Evolutionary conservation across 2,888 invertebrate genomes (phyloP), one percentile per base, ranked within the genome.

Genomic region (Campopleginae sp.): DNA sequence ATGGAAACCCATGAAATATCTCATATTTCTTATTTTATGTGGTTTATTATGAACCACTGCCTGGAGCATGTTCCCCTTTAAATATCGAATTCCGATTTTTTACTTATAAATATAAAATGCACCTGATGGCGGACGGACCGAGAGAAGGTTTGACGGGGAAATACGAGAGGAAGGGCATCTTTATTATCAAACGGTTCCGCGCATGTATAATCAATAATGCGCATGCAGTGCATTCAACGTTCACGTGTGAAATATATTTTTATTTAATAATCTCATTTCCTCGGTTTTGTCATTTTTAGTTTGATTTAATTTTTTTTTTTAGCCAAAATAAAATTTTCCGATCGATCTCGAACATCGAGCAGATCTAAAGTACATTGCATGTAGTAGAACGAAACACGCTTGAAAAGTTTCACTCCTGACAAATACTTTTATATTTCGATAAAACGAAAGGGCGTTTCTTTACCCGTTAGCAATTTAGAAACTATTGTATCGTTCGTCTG

Each of bases 11-110:
- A 58, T 58, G 14, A 58, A 58, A 58, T 58, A 27, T 58, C 27
- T 27, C 58, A 58, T 27, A 58, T n/a, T 54, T 58, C 14, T 66
- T 23, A 77, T 66, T 66, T 38, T 42, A 44, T 66, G 51, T 23
- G 27, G 54, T 42, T 58, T 12, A 44, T 23, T 44, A n/a, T 42
- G 12, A 63, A 46, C 10, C 61, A 10, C 61, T 33, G n/a, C 6
- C 19, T 27, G 44, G 23, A 42, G 68, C 12, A 12, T 23, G 68
- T 63, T 70, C 51, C 51, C 77, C 76, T 82, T 77, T 48, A 71
- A 70, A 82, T 82, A 82, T 82, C 82, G 82, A 82, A 82, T 82
- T 77, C 71, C 82, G 65, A 82, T 82, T 65, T 65, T 82, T 72
- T 14, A 77, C 33, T 78, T 78, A 54, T 72, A 77, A 82, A 82